phyloP scores from a whole-genome alignment of 92 coral and sea anemone species.

The Heteractis magnifica region DNA sequence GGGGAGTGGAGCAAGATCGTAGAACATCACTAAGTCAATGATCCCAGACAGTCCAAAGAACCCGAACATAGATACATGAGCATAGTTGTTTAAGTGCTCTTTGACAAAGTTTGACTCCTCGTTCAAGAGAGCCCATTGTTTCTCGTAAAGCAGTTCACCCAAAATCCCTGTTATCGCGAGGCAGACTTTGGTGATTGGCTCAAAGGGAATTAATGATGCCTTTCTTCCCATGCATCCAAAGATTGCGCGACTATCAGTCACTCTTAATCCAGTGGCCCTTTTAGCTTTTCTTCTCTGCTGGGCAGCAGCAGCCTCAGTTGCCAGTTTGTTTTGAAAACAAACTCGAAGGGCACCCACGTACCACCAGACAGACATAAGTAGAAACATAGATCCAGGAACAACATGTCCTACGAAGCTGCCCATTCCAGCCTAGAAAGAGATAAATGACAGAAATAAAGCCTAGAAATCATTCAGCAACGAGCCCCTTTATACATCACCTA shows the following conservation, averaged over 20 bases:
- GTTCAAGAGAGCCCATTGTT: conserved; percentile 61
- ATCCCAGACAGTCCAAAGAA: conserved; percentile 84
- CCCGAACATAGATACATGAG: conserved; percentile 80
- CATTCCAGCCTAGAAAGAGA: conserved; percentile 38
- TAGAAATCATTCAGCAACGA: not conserved
- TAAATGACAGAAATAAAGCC: not conserved
- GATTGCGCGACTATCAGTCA: not conserved
- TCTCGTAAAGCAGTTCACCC: conserved; percentile 53
- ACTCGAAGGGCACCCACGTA: conserved; percentile 43
- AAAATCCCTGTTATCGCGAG: conserved; percentile 46
- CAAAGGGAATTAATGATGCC: conserved; percentile 60
- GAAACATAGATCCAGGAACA: conserved; percentile 70
- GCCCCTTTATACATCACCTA: not conserved
- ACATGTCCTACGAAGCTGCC: conserved; percentile 81
- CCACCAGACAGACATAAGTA: conserved; percentile 74
- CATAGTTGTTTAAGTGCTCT: conserved; percentile 61
- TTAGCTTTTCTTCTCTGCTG: not conserved
- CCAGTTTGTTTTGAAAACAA: not conserved
- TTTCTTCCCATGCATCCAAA: conserved; percentile 34
- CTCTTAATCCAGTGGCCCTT: not conserved
- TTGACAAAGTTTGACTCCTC: conserved; percentile 47
- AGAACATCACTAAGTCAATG: conserved; percentile 58
- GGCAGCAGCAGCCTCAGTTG: not conserved
- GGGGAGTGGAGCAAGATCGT: conserved; percentile 49
- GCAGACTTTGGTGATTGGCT: conserved; percentile 62